A percentile compares a stretch with the other conserved stretches of the same genome.
phyloP scores from a whole-genome alignment of 2,113 vertebrate species.

The Catagonus wagneri region DNA sequence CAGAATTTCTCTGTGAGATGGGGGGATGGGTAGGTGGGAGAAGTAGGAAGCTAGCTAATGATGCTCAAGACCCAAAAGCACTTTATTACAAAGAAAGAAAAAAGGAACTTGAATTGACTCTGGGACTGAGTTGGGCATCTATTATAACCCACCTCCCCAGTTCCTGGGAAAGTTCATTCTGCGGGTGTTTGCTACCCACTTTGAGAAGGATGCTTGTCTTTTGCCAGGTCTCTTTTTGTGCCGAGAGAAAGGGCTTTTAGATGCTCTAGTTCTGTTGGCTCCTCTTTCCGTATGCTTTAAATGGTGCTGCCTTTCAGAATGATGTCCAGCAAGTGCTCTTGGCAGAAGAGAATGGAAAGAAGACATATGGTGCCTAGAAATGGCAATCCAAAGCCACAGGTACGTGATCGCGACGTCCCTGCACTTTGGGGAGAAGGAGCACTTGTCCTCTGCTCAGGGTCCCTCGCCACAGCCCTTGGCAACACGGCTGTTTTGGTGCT shows the following conservation, averaged over 20 bases:
- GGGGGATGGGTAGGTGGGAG: background rate
- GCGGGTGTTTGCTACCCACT: background rate
- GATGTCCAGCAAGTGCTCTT: background rate
- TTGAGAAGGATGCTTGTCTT: background rate
- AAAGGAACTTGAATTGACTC: background rate
- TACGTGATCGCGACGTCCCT: background rate
- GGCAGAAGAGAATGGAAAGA: background rate
- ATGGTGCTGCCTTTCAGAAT: background rate
- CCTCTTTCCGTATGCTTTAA: background rate
- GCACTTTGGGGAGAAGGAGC: background rate
- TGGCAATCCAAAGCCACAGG: background rate
- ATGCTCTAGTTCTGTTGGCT: background rate
- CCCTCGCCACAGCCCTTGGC: background rate
- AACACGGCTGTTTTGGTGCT: background rate
- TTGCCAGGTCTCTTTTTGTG: background rate
- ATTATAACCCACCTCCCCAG: background rate
- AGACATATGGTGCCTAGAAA: background rate
- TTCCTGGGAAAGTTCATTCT: background rate
- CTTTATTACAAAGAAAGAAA: background rate
- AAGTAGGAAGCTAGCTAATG: background rate
- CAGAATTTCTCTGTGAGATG: background rate
- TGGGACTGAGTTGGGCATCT: background rate
- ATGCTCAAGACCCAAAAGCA: background rate
- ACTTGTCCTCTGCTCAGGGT: background rate
- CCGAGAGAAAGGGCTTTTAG: background rate